These are phyloP conservation scores for Coilia nasus DNA, from an alignment of 2,797 vertebrate species.

Conservation along the genomic window DNA sequence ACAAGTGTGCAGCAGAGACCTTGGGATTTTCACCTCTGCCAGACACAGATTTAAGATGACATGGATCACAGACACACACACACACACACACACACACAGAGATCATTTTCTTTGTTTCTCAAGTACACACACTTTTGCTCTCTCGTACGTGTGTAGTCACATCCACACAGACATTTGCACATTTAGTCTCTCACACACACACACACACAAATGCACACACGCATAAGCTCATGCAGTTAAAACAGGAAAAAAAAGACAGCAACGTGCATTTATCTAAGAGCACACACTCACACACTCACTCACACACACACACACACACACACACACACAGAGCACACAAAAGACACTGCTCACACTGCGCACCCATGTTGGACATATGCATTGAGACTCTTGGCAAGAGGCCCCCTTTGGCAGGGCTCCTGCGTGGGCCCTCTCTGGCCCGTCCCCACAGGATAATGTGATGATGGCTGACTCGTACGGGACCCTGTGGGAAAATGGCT, in stretches of 20 bases:
- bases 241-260: neutral
- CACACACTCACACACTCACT: neutral
- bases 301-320: no score
- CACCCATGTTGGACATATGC: neutral
- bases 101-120: neutral
- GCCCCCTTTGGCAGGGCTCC: neutral
- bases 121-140: neutral
- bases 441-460: neutral
- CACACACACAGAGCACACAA: no score
- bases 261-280: neutral
- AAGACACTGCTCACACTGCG: neutral
- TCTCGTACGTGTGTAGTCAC: neutral
- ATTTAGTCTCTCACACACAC: neutral
- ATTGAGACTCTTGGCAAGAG: neutral
- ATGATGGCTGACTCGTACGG: neutral
- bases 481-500: neutral
- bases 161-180: neutral
- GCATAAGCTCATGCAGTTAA: neutral
- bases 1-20: slow-evolving; percentile 55
- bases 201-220: neutral
- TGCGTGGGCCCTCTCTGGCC: neutral
- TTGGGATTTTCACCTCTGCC: slow-evolving; percentile 60
- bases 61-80: slow-evolving; percentile 19
- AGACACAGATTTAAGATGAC: slow-evolving; percentile 15
- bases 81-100: slow-evolving; percentile 23